Conservation (phyloP, 1,140 invertebrate species). For the Ridgeia piscesae region DNA sequence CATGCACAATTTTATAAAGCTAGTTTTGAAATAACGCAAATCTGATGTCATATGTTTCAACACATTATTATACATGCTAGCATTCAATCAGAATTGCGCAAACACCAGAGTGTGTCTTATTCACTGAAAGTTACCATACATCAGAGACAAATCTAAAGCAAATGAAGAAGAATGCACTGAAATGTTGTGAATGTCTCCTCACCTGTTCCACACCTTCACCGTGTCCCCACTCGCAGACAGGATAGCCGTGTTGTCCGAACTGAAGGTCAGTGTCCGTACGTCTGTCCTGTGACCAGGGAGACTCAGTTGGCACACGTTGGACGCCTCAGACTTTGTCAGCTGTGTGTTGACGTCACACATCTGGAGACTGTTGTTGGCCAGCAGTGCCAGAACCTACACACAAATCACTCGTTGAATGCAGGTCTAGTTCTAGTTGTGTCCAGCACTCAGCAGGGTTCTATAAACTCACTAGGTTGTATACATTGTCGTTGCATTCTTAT, state of each 20-base stretch:
- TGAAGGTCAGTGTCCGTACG: conserved; percentile 82
- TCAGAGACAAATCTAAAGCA: no score
- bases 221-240: conserved; percentile 82
- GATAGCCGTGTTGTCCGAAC: conserved; percentile 71
- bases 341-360: conserved; percentile 59
- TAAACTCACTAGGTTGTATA: no score
- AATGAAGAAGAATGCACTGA: no score
- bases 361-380: conserved; percentile 60
- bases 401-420: conserved; percentile 25
- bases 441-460: neutral
- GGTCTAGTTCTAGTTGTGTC: neutral
- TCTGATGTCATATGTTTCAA: no score
- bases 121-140: no score
- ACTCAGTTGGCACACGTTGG: conserved; percentile 56
- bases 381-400: conserved; percentile 52
- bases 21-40: no score
- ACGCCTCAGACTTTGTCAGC: conserved; percentile 60
- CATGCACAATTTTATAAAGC: no score
- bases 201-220: conserved; percentile 93
- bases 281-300: conserved; percentile 83
- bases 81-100: no score
- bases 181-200: conserved; percentile 4
- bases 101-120: no score
- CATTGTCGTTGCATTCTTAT: no score
- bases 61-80: no score